Conservation (phyloP, 2,888 invertebrate species). For the Eulithis testata region DNA sequence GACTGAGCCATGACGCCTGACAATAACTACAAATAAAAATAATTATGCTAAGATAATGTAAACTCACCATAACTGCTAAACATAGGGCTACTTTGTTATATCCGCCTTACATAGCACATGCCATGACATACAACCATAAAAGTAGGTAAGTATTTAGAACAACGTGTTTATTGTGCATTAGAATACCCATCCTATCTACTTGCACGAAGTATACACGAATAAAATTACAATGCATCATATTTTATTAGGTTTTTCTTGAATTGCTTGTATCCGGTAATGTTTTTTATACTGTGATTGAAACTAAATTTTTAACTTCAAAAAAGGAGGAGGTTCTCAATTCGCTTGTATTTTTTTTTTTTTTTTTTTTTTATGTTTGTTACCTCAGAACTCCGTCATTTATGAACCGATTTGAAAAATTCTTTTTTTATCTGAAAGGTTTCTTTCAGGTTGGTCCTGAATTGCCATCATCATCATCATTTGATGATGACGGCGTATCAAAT, state of each 20-base stretch:
- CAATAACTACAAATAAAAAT: too few species aligned
- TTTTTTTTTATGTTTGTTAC: too few species aligned
- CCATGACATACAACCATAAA: conserved; percentile 78
- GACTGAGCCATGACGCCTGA: too few species aligned
- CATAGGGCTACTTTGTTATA: conserved; percentile 54
- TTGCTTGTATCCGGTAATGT: conserved; percentile 35
- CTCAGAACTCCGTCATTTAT: too few species aligned
- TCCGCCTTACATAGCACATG: conserved; percentile 65
- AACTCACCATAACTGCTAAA: conserved; percentile 50
- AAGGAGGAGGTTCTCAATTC: too few species aligned
- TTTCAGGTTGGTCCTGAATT: too few species aligned
- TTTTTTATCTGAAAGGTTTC: too few species aligned
- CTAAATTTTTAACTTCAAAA: too few species aligned
- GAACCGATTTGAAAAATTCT: too few species aligned
- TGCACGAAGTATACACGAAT: conserved; percentile 56
- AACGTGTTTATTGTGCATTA: conserved; percentile 75
- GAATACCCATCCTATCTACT: conserved; percentile 62
- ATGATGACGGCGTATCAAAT: too few species aligned
- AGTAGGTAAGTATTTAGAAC: conserved; percentile 62
- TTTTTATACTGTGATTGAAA: conserved; percentile 36
- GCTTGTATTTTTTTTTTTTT: too few species aligned
- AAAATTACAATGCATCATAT: conserved; percentile 59
- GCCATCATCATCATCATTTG: too few species aligned
- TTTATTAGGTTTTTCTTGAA: conserved; percentile 45
- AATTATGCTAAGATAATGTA: conserved; percentile 11